Conservation (phyloP, 2,888 invertebrate species). For the Zygothrica quintamaculata region DNA sequence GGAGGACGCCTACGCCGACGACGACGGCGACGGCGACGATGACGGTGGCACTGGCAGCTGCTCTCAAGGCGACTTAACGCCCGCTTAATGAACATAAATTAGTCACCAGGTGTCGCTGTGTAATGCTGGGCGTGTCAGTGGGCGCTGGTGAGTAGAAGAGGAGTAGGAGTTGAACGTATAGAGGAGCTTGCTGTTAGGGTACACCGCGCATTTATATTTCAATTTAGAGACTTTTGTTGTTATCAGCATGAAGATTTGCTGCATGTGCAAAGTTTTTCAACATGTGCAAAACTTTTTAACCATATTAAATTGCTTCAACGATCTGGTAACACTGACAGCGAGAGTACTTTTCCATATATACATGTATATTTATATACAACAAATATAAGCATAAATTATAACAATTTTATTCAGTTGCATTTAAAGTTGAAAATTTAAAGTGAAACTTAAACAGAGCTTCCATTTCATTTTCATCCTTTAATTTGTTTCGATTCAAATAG, state of each 20-base stretch:
- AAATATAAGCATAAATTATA: no score
- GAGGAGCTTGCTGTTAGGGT: conserved; percentile 7
- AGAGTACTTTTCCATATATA: no score
- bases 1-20: conserved; percentile 16
- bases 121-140: conserved; percentile 35
- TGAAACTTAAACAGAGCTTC: no score
- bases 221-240: conserved; percentile 51
- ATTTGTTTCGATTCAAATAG: no score
- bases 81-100: conserved; percentile 82
- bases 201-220: conserved; percentile 70
- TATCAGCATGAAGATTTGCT: conserved; percentile 7
- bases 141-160: neutral
- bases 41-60: conserved; percentile 50
- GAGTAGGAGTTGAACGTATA: no score
- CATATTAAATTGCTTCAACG: no score
- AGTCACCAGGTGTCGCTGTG: conserved; percentile 75
- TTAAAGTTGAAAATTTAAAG: no score
- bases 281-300: conserved; percentile 5
- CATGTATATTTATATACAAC: no score
- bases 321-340: no score
- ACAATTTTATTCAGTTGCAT: no score
- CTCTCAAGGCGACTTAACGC: conserved; percentile 76
- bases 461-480: no score
- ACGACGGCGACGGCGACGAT: conserved; percentile 16
- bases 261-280: conserved; percentile 31